Evolutionary conservation across 1,140 invertebrate species (phyloP), one percentile per base, ranked within the genome.

Genomic region (Dreissena rostriformis): DNA sequence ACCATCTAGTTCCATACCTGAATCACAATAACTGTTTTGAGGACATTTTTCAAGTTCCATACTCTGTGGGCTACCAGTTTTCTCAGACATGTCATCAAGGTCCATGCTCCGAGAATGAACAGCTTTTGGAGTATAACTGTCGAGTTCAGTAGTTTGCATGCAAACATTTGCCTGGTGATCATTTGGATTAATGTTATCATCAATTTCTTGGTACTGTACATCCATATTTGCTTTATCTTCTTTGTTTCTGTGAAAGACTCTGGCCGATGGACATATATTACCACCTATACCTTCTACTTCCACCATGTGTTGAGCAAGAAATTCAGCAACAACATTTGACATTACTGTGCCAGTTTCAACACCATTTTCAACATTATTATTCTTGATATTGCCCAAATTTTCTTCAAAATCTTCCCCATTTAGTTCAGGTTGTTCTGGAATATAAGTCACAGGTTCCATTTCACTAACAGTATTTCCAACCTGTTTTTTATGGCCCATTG

Each of bases 161-260:
- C 6, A 11, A 24, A 61, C 57, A n/a, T 24, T 61, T n/a, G 17
- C 22, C 17, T n/a, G 17, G 22, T 2, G 17, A 61, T 24, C 22
- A 24, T 61, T 61, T 61, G 57, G 4, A 19, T n/a, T 61, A 4
- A 61, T 61, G 22, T 61, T 11, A n/a, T 61, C 57, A 24, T 61
- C 17, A 61, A 24, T n/a, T 19, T n/a, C 57, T n/a, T 61, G 17
- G 22, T n/a, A 61, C 22, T 61, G 57, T 19, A 61, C 57, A n/a
- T 61, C 57, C 17, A 61, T 61, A 61, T 61, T 61, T 61, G 11
- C 57, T 61, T 61, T 61, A 61, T 61, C 57, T n/a, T 61, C 57
- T n/a, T 61, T 12, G 12, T 6, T 24, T 6, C 17, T 61, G 17
- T n/a, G 22, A 24, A n/a, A 61, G 22, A 19, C 22, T 24, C 22